Percentiles rank a stretch among this genome's conserved stretches.
phyloP scores from a whole-genome alignment of 2,797 vertebrate species.

The Esox masquinongy region DNA sequence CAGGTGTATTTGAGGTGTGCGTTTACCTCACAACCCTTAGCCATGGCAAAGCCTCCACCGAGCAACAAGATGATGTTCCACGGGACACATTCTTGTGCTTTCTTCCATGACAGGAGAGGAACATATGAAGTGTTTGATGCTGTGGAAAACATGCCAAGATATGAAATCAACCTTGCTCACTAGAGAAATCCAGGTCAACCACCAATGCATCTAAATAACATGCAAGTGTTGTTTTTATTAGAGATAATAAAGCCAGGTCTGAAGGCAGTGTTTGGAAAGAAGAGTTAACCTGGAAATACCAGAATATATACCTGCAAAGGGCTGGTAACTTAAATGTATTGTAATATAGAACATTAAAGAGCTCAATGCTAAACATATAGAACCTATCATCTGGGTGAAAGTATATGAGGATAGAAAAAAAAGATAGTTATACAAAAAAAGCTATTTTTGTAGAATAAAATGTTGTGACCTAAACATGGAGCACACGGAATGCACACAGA shows the following conservation, averaged over 20 bases:
- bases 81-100: slow-evolving; percentile 88
- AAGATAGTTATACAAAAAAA: not conserved
- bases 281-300: not conserved
- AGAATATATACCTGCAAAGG: too few species aligned
- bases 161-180: slow-evolving; percentile 16
- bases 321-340: not conserved
- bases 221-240: not conserved
- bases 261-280: not conserved
- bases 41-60: slow-evolving; percentile 96
- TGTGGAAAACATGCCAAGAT: slow-evolving; percentile 52
- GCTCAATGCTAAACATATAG: not conserved
- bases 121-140: slow-evolving; percentile 83
- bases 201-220: not conserved
- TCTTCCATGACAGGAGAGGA: slow-evolving; percentile 92
- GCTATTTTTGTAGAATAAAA: not conserved
- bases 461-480: slow-evolving; percentile 46
- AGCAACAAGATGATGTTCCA: slow-evolving; percentile 96
- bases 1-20: slow-evolving; percentile 41
- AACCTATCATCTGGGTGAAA: not conserved
- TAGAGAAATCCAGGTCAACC: slow-evolving; percentile 2
- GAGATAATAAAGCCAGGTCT: not conserved
- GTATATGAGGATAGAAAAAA: not conserved
- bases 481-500: slow-evolving; percentile 6
- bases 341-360: not conserved
- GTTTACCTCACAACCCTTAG: slow-evolving; percentile 93